These are phyloP conservation scores for Scyliorhinus canicula DNA, from an alignment of 2,797 vertebrate genomes.

Conservation along the genomic window DNA sequence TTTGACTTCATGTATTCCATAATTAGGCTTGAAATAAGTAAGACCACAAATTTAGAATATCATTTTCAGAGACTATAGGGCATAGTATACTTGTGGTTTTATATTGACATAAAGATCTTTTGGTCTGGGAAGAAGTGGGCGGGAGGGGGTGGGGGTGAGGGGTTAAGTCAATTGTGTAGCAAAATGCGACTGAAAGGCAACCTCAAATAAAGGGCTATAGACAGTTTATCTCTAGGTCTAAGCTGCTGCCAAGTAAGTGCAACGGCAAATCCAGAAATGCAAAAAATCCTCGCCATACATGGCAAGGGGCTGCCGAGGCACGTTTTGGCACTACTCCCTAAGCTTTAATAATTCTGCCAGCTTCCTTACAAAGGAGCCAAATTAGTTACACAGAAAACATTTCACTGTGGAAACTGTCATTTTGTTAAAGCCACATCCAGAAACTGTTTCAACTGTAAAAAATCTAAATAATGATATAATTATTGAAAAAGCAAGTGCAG, in stretches of 20 bases:
- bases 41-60: not conserved
- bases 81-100: not conserved
- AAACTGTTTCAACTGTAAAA: not conserved
- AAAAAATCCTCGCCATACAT: not conserved
- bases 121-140: not conserved
- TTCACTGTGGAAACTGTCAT: not conserved
- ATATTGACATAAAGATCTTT: not conserved
- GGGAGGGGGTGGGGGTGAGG: too few relatives aligned
- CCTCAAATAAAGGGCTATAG: not conserved
- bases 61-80: not conserved
- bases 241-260: slow-evolving; percentile 23
- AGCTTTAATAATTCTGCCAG: slow-evolving; percentile 31
- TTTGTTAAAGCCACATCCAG: slow-evolving; percentile 10
- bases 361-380: slow-evolving; percentile 19
- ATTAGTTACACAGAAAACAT: slow-evolving; percentile 27
- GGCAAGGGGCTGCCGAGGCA: not conserved
- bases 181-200: slow-evolving; percentile 23
- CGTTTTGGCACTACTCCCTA: not conserved
- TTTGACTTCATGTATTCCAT: not conserved
- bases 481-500: not conserved
- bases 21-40: slow-evolving; percentile 12
- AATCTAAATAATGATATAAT: not conserved
- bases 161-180: not conserved
- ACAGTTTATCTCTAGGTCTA: not conserved
- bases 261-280: not conserved